Evolutionary conservation across 2,113 vertebrate genomes (phyloP).

Genomic region (Notechis scutatus): DNA sequence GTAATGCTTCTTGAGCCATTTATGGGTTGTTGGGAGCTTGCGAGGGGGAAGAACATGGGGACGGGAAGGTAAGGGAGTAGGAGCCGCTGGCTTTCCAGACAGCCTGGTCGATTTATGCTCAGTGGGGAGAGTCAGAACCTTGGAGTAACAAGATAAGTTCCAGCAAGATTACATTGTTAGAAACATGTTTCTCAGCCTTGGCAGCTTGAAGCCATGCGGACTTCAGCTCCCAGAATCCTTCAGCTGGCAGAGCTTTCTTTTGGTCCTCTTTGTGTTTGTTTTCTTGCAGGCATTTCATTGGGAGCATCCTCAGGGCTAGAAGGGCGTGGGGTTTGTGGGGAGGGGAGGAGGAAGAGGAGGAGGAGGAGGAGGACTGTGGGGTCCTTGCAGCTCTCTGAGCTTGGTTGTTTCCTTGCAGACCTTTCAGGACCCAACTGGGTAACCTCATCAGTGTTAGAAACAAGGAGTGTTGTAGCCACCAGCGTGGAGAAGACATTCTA

Average conservation of each 20-base stretch:
- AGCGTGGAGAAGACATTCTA: neutral
- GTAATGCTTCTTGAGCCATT: conserved; percentile 58
- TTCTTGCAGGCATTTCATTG: neutral
- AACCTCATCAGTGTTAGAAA: neutral
- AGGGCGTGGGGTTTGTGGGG: neutral
- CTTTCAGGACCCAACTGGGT: neutral
- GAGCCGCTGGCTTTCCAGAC: neutral
- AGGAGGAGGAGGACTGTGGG: neutral
- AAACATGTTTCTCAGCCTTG: neutral
- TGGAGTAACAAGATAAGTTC: neutral
- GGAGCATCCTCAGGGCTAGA: neutral
- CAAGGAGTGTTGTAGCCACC: neutral
- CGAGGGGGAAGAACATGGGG: neutral
- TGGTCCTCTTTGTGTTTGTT: neutral
- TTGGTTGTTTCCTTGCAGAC: neutral
- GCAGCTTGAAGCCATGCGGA: neutral
- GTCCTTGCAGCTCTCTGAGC: neutral
- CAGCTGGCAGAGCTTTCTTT: neutral
- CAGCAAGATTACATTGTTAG: neutral
- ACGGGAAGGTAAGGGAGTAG: neutral
- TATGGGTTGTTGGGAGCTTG: neutral
- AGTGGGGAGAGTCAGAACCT: neutral
- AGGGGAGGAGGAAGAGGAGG: neutral
- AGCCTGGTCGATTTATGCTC: neutral
- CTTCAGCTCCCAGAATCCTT: neutral